Conservation (phyloP, 2,113 vertebrate genomes). For the Empidonax traillii region DNA sequence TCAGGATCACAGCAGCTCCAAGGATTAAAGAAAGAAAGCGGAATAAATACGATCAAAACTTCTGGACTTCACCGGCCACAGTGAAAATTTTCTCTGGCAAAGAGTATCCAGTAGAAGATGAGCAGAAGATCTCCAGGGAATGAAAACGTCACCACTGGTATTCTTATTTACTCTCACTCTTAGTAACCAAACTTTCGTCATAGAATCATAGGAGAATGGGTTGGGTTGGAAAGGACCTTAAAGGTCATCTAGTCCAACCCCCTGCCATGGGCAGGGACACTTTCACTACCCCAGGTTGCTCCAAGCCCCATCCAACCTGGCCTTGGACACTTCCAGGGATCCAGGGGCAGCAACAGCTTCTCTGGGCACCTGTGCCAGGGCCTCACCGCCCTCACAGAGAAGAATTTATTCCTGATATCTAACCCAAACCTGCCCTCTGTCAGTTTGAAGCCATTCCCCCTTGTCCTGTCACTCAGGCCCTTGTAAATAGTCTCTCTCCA, state of each 20-base stretch:
- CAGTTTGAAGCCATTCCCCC: background rate
- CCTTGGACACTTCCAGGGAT: background rate
- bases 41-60: background rate
- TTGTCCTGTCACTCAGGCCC: background rate
- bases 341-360: background rate
- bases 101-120: background rate
- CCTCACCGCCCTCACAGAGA: rapidly evolving
- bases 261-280: background rate
- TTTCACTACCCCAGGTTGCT: rapidly evolving
- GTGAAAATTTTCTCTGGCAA: background rate
- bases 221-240: background rate
- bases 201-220: background rate
- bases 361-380: background rate
- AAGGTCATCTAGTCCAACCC: rapidly evolving
- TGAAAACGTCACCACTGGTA: background rate
- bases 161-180: background rate
- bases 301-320: rapidly evolving
- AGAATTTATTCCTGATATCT: background rate
- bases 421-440: background rate
- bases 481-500: background rate
- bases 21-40: background rate
- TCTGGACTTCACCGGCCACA: background rate
- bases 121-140: background rate
- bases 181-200: background rate
- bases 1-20: background rate